Conservation (phyloP, 2,888 invertebrate genomes). For the Eupithecia centaureata region DNA sequence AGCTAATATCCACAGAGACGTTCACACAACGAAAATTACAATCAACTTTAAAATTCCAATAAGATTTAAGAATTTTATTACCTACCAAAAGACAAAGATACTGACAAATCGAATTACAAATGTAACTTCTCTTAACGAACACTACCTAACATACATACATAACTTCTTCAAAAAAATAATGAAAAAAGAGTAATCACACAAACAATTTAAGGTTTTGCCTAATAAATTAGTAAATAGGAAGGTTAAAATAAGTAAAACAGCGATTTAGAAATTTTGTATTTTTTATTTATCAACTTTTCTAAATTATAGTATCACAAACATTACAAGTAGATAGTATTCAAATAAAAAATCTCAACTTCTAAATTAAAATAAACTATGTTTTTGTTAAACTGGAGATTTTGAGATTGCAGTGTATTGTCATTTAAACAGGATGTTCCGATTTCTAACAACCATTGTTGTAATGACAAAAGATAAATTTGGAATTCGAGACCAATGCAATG, state of each 20-base stretch:
- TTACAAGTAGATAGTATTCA: slow-evolving; percentile 77
- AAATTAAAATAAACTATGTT: slow-evolving; percentile 53
- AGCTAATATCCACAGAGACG: not conserved
- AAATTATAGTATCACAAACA: slow-evolving; percentile 75
- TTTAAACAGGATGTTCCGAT: slow-evolving; percentile 62
- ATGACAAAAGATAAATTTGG: slow-evolving; percentile 34
- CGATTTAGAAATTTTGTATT: slow-evolving; percentile 73
- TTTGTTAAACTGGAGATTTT: slow-evolving; percentile 19
- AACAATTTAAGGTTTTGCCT: not conserved
- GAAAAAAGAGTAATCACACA: not conserved
- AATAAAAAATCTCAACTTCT: slow-evolving; percentile 77
- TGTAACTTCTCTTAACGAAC: too few relatives aligned
- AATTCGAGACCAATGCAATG: slow-evolving; percentile 56
- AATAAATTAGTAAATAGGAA: not conserved
- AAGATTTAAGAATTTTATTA: not conserved
- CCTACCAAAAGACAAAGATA: too few relatives aligned
- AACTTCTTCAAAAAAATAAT: not conserved
- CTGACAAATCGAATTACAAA: too few relatives aligned
- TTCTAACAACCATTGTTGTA: slow-evolving; percentile 7
- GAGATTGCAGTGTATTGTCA: slow-evolving; percentile 37
- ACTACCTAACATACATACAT: too few relatives aligned
- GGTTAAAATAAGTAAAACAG: slow-evolving; percentile 22
- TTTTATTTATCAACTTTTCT: slow-evolving; percentile 67
- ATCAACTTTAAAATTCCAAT: too few relatives aligned
- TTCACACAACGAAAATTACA: too few relatives aligned